Base-by-base conservation (phyloP, 2,113 vertebrate genomes). In the Rhinogobius similis region DNA sequence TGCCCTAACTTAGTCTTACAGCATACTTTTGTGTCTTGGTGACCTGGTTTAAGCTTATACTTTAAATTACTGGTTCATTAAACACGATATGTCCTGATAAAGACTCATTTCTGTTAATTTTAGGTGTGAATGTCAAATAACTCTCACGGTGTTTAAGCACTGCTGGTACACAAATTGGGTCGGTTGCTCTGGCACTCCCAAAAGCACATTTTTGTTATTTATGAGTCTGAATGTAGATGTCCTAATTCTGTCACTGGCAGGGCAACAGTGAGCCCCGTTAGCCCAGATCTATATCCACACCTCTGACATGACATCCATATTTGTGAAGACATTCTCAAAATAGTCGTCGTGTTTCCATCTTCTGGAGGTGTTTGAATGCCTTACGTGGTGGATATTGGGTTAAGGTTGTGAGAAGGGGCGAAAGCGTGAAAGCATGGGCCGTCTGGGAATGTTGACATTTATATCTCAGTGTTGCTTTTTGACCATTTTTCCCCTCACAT, bases 251-350 rank as follows among this genome's bases (percentile, higher is more conserved):
- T 43, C 38, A 24, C 21, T 63, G 36, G 68, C 46, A 63, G 43
- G 70, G 8, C 36, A 20, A 71, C 41, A 55, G 27, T 67, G 62
- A 72, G 41, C 59, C 59, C 65, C 36, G 59, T n/a, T 26, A 65
- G 11, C 9, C 20, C 13, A 23, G 69, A 69, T n/a, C 66, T 64
- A 55, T 68, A 46, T 76, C 73, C 71, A 73, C 68, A 66, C 21
- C 65, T 36, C n/a, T 67, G 65, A 72, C 53, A 44, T 5, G 62
- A 9, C 0, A 4, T 32, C 24, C 48, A 14, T 50, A 24, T 52
- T 70, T 62, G 75, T 65, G 50, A 7, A 12, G 36, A 23, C 38
- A 27, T 63, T 10, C 53, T 62, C 58, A 46, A 56, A 67, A 70
- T 81, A n/a, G 46, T 59, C 39, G 67, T 23, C 16, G 32, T 46